Evolutionary conservation across 2,113 vertebrate genomes (phyloP).

Genomic region (Azemiops feae): DNA sequence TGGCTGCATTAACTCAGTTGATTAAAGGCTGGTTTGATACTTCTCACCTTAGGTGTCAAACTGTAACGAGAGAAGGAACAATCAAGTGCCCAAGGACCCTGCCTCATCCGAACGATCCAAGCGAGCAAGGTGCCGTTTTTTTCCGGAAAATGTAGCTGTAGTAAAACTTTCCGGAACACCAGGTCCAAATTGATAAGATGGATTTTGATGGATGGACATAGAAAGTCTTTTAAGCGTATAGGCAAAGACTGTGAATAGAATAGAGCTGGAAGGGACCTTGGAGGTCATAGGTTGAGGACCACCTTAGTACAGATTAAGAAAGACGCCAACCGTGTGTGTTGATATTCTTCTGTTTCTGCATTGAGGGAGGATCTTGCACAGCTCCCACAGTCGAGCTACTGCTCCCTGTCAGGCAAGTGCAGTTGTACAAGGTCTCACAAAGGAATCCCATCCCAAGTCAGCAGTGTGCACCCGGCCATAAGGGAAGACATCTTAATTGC

Average conservation of each 20-base stretch:
- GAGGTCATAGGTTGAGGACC: too few species aligned
- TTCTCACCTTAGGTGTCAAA: conserved; percentile 9
- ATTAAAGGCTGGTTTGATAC: neutral
- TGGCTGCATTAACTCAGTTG: conserved; percentile 12
- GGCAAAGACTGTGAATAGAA: too few species aligned
- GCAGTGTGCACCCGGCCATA: neutral
- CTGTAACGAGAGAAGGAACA: neutral
- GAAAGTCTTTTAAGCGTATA: too few species aligned
- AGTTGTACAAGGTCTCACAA: neutral
- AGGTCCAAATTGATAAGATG: too few species aligned
- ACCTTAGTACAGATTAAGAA: neutral
- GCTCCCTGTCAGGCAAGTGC: neutral
- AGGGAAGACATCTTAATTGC: neutral
- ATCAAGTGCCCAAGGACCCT: neutral
- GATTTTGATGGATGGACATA: too few species aligned
- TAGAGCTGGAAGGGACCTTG: too few species aligned
- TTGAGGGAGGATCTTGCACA: neutral
- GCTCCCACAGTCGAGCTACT: neutral
- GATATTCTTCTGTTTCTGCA: neutral
- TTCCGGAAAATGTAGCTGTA: neutral
- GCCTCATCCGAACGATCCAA: neutral
- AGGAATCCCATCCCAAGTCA: neutral
- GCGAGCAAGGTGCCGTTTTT: neutral
- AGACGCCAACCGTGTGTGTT: neutral
- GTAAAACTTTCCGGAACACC: too few species aligned